A percentile compares a stretch with the other conserved stretches of the same genome.
Evolutionary conservation across 1,140 invertebrate species (phyloP).

Genomic region (Drusus annulatus): DNA sequence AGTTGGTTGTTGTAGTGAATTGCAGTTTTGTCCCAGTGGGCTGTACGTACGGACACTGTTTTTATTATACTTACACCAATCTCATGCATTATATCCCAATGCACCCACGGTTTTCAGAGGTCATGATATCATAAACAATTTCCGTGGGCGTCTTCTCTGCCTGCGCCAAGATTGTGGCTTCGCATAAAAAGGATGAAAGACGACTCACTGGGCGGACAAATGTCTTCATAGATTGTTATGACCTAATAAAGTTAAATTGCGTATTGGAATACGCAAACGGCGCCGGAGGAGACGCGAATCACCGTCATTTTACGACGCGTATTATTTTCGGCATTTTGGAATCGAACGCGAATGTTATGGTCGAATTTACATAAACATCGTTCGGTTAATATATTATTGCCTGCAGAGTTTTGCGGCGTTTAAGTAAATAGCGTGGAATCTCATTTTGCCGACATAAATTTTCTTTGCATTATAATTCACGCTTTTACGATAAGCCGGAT

Average conservation of each 20-base stretch:
- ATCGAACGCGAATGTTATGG: background rate
- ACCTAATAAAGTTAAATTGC: conserved; percentile 29
- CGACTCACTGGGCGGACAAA: conserved; percentile 11
- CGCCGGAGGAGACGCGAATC: conserved; percentile 11
- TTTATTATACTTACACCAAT: too few relatives aligned
- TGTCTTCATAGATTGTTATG: conserved; percentile 30
- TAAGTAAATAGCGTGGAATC: too few relatives aligned
- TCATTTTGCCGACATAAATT: too few relatives aligned
- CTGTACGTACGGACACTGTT: too few relatives aligned
- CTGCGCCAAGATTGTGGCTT: background rate
- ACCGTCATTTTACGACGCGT: conserved; percentile 21
- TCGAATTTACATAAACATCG: background rate
- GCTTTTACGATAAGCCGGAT: too few relatives aligned
- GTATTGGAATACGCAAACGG: conserved; percentile 22
- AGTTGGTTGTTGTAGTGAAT: too few relatives aligned
- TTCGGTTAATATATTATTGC: background rate
- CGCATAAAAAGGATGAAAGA: conserved; percentile 29
- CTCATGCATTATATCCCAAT: too few relatives aligned
- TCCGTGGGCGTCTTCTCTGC: conserved; percentile 24
- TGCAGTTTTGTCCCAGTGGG: too few relatives aligned
- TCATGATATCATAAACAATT: conserved; percentile 33
- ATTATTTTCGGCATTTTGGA: conserved; percentile 17
- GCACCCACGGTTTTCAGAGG: background rate
- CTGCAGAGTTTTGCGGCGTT: background rate
- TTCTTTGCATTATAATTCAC: too few relatives aligned